These are phyloP conservation scores for Nebria salina DNA, from an alignment of 2,888 invertebrate species.

Conservation along the genomic window DNA sequence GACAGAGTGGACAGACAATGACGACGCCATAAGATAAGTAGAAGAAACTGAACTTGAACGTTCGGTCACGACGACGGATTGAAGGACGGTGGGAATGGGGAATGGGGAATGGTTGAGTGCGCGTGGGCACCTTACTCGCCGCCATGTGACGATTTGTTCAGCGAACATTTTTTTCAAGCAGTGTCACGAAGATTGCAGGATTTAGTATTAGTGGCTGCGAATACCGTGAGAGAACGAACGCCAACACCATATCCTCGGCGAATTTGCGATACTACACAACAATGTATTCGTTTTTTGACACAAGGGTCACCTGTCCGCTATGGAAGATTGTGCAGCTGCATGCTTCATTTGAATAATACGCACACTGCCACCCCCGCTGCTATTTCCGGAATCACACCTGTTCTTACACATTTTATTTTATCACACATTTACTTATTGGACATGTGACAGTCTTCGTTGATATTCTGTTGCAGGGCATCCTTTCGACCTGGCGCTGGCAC, in stretches of 20 bases:
- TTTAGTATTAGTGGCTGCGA: background rate
- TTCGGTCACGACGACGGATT: slow-evolving; percentile 4
- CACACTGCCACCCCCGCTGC: slow-evolving; percentile 52
- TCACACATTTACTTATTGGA: slow-evolving; percentile 11
- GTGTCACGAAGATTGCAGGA: slow-evolving; percentile 3
- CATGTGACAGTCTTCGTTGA: slow-evolving; percentile 5
- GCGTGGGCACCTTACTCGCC: slow-evolving; percentile 2
- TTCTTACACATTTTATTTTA: slow-evolving; percentile 38
- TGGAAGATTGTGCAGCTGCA: slow-evolving; percentile 10
- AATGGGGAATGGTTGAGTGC: background rate
- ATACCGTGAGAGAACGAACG: slow-evolving; percentile 15
- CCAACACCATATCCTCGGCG: background rate
- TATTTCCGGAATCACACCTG: slow-evolving; percentile 53
- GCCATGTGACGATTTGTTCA: slow-evolving; percentile 4
- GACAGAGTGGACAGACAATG: background rate
- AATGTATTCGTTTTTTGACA: background rate
- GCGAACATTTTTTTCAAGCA: background rate
- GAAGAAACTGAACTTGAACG: background rate
- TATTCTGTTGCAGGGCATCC: background rate
- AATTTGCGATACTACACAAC: background rate
- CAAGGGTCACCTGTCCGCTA: slow-evolving; percentile 10
- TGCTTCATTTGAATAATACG: slow-evolving; percentile 54
- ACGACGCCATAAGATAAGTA: background rate
- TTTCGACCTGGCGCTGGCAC: too few species aligned
- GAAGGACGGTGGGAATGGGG: background rate